Base-by-base conservation (phyloP, 2,797 vertebrate genomes). In the Allobates femoralis region DNA sequence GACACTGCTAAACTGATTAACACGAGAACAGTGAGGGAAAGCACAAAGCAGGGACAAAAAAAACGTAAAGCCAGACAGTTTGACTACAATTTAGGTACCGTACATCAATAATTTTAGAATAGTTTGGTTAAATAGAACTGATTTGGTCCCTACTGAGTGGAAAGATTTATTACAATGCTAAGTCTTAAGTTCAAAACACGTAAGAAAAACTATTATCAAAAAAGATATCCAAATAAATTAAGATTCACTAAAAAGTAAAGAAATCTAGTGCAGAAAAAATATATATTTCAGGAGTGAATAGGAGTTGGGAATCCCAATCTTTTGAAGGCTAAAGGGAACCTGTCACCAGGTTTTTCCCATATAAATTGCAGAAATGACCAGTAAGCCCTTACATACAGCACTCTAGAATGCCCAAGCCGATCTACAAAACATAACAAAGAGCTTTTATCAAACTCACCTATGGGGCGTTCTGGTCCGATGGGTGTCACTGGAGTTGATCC, bases 1-100 rank as follows among this genome's bases (percentile, higher is more conserved):
- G 87, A 88, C 78, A 88, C 87, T 85, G 87, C 87, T 88, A 88
- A 88, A 85, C 83, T 85, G 69, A 80, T 81, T 50, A 85, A 88
- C 78, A 81, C 51, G 67, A 23, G 62, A 85, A 46, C 21, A 51
- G 71, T 56, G 50, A 32, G 58, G 46, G 62, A 37, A 58, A 81
- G 75, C 62, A 81, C 77, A 81, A 73, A 81, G 71, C 16, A 23
- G 51, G 60, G 26, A 85, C 60, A 88, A 50, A 55, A 62, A 46
- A 18, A 55, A 34, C 30, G 10, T 23, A 60, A 69, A 21, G 46
- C 2, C 23, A 19, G 41, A 55, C 34, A 53, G 58, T 67, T 69
- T 56, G 30, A 23, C 18, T 41, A 71, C 67, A 41, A 41, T 71
- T 41, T 41, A 16, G 67, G 67, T n/a, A 71, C 21, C 41, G 1